Percentiles rank a stretch among this genome's conserved stretches.
These are phyloP conservation scores for Arothron firmamentum DNA, from an alignment of 2,113 vertebrate species.

Conservation along the genomic window DNA sequence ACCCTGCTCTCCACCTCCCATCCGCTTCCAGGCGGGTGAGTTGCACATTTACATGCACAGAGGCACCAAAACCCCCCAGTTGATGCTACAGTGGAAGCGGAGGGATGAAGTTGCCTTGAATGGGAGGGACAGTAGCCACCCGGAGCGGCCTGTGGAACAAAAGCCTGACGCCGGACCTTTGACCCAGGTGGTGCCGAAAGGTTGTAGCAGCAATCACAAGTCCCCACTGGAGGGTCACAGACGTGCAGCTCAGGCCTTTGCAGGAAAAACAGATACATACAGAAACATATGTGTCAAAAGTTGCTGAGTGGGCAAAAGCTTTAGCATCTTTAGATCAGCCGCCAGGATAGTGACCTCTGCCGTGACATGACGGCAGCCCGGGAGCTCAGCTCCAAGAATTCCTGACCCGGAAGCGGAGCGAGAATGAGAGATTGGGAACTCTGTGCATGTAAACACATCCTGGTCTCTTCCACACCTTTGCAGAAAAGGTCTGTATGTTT, in stretches of 20 bases:
- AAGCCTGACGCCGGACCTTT: no score
- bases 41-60: constrained; percentile 56
- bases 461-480: constrained; percentile 25
- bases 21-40: constrained; percentile 17
- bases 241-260: no score
- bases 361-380: background rate
- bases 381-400: background rate
- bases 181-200: no score
- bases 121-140: background rate
- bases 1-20: background rate
- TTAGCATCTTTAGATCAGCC: background rate
- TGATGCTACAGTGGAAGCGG: background rate
- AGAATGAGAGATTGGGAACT: constrained; percentile 6
- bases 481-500: constrained; percentile 10
- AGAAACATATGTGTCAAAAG: no score
- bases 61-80: constrained; percentile 16
- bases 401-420: background rate
- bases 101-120: background rate
- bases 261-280: no score
- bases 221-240: no score
- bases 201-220: no score
- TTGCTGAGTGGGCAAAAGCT: no score
- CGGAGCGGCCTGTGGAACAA: no score
- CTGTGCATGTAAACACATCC: constrained; percentile 54
- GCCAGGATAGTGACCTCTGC: background rate